Conservation (phyloP, 2,113 vertebrate genomes). For the Poeciliopsis retropinna region DNA sequence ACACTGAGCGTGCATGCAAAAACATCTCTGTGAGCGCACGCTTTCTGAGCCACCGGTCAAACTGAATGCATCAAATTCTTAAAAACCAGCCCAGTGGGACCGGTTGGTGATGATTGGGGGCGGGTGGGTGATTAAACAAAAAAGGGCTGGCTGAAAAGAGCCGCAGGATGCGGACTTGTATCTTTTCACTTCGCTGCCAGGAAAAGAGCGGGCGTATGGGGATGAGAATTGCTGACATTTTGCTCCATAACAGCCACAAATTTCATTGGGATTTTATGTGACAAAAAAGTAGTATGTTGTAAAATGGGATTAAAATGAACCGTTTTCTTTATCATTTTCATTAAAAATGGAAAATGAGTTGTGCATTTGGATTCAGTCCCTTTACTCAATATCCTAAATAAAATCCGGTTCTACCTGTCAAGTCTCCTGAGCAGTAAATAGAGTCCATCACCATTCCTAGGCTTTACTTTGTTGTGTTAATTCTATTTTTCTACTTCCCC, state of each 20-base stretch:
- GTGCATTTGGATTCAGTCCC: neutral
- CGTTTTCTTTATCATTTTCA: neutral
- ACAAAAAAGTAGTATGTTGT: neutral
- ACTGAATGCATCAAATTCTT: conserved; percentile 61
- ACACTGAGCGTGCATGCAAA: conserved; percentile 1
- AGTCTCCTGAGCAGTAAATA: neutral
- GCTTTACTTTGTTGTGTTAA: no score
- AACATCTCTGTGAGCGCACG: conserved; percentile 4
- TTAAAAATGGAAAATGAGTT: neutral
- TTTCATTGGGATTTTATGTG: no score
- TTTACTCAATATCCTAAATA: neutral
- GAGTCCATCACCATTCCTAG: neutral
- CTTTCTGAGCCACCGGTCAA: conserved; percentile 64
- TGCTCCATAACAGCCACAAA: no score
- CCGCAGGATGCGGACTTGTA: conserved; percentile 48
- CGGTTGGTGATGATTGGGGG: conserved; percentile 39
- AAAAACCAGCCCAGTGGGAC: conserved; percentile 54
- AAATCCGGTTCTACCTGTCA: neutral
- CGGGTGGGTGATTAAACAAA: conserved; percentile 30
- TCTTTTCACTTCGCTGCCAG: conserved; percentile 44
- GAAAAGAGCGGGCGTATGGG: conserved; percentile 51
- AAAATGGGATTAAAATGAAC: neutral
- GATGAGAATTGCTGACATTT: neutral
- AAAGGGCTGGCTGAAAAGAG: conserved; percentile 50
- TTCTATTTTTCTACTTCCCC: no score